These are phyloP conservation scores for Rhadina sibilatrix DNA, from an alignment of 2,113 vertebrate species.

Conservation along the genomic window DNA sequence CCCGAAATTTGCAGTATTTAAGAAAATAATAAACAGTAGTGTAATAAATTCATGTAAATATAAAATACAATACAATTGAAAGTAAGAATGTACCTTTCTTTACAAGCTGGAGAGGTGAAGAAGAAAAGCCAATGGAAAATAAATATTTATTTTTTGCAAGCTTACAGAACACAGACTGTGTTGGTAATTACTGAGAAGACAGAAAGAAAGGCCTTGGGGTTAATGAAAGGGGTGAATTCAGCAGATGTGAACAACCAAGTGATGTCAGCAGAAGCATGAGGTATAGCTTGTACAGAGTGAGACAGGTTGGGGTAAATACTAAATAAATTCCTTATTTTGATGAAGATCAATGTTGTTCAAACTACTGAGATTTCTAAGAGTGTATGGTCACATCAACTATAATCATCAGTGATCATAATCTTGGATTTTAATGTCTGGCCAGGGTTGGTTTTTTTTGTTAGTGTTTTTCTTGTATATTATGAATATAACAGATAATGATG, in stretches of 20 bases:
- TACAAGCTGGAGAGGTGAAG: not conserved
- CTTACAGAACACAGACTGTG: not conserved
- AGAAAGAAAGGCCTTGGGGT: not conserved
- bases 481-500: not conserved
- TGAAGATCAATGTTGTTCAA: not conserved
- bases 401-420: not conserved
- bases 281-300: not conserved
- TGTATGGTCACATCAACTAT: not conserved
- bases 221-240: not conserved
- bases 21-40: not conserved
- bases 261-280: not conserved
- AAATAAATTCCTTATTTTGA: not conserved
- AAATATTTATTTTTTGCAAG: not conserved
- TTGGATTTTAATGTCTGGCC: not conserved
- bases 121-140: not conserved
- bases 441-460: rapidly evolving
- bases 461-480: not conserved
- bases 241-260: not conserved
- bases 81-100: not conserved
- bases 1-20: not conserved
- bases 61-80: not conserved
- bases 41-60: not conserved
- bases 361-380: not conserved
- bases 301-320: not conserved
- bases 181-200: not conserved